phyloP scores from a whole-genome alignment of 2,113 vertebrate genomes.

The Anhinga anhinga region DNA sequence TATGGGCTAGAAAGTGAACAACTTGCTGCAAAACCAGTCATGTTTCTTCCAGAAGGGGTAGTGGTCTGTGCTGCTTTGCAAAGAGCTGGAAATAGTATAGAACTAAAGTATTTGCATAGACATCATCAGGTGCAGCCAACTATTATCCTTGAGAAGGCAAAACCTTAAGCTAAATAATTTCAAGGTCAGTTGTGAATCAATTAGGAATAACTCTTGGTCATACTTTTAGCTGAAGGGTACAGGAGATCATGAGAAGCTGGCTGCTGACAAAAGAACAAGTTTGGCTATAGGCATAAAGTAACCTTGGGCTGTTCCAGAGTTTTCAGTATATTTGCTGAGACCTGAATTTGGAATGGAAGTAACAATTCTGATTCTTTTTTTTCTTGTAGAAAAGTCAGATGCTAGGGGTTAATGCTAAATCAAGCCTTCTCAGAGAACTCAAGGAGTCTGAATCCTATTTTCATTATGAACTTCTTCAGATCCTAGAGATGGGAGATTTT shows the following conservation, averaged over 20 bases:
- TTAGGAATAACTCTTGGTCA: neutral
- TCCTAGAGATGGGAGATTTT: neutral
- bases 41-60: neutral
- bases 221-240: neutral
- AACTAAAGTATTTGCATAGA: neutral
- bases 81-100: neutral
- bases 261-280: neutral
- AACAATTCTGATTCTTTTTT: neutral
- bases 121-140: neutral
- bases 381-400: neutral
- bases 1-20: neutral
- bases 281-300: neutral
- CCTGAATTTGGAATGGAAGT: neutral
- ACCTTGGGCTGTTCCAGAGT: neutral
- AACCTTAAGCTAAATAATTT: slow-evolving; percentile 11
- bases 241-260: neutral
- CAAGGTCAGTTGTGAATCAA: neutral
- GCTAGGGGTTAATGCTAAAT: neutral
- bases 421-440: neutral
- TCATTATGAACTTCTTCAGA: neutral
- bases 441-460: neutral
- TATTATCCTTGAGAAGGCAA: neutral
- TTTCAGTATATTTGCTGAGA: neutral
- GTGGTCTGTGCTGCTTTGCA: neutral
- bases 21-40: neutral